Evolutionary conservation across 2,113 vertebrate genomes (phyloP).

Genomic region (Onychostoma macrolepis): DNA sequence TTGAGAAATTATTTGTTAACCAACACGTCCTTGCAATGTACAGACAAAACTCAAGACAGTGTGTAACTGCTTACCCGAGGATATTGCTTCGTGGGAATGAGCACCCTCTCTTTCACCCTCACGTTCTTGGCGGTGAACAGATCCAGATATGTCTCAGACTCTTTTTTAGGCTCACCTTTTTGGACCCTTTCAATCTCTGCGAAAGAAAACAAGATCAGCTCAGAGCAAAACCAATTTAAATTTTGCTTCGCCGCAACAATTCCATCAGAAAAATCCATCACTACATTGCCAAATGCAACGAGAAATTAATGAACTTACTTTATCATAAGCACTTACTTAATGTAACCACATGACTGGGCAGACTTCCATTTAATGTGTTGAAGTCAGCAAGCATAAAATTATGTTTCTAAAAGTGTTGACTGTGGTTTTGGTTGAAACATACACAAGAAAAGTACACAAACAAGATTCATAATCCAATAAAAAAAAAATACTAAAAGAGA

Average conservation of each 20-base stretch:
- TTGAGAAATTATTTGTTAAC: background rate
- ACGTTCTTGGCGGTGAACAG: slow-evolving; percentile 93
- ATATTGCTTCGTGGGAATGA: slow-evolving; percentile 94
- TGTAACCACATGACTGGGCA: no score
- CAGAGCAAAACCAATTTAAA: no score
- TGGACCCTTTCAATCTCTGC: slow-evolving; percentile 95
- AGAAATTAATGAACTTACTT: background rate
- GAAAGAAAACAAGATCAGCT: slow-evolving; percentile 53
- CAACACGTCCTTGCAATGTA: background rate
- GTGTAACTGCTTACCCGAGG: slow-evolving; percentile 81
- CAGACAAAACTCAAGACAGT: background rate
- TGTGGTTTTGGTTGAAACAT: no score
- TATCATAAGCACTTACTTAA: background rate
- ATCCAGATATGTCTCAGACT: slow-evolving; percentile 89
- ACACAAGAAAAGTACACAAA: no score
- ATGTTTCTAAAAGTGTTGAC: no score
- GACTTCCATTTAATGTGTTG: no score
- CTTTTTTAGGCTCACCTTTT: slow-evolving; percentile 92
- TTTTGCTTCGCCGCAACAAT: background rate
- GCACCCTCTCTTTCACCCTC: slow-evolving; percentile 91
- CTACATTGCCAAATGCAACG: background rate
- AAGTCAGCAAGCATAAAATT: no score
- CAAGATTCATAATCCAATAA: no score
- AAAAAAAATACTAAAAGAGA: no score
- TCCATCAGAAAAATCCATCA: no score